These are phyloP conservation scores for Galaxea fascicularis DNA, from an alignment of 92 coral and sea anemone genomes.

Conservation along the genomic window DNA sequence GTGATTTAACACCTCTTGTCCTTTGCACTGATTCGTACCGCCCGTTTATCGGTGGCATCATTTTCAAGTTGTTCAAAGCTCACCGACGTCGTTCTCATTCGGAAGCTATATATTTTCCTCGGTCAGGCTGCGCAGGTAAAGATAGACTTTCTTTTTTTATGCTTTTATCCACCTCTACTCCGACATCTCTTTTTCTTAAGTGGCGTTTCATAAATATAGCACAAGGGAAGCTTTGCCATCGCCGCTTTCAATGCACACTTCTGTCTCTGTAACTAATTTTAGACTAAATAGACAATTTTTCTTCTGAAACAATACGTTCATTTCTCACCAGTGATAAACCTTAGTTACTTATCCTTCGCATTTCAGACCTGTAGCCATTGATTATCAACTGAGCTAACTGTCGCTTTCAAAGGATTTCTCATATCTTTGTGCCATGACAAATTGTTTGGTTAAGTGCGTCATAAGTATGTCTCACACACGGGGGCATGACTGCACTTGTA, in stretches of 20 bases:
- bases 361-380: neutral
- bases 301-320: neutral
- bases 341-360: neutral
- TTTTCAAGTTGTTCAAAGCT: neutral
- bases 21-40: neutral
- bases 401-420: neutral
- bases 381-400: neutral
- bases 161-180: too few relatives aligned
- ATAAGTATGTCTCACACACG: neutral
- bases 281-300: neutral
- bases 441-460: neutral
- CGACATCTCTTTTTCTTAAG: too few relatives aligned
- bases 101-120: neutral
- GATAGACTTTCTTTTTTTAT: neutral
- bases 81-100: neutral
- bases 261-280: neutral
- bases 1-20: neutral
- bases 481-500: neutral
- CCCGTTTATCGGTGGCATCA: neutral
- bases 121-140: constrained; percentile 1
- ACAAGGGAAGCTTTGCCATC: neutral
- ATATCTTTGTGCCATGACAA: neutral
- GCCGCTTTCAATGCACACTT: neutral
- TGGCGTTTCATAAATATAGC: neutral
- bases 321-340: neutral